Conservation (phyloP, 2,888 invertebrate species). For the Eupithecia exiguata region DNA sequence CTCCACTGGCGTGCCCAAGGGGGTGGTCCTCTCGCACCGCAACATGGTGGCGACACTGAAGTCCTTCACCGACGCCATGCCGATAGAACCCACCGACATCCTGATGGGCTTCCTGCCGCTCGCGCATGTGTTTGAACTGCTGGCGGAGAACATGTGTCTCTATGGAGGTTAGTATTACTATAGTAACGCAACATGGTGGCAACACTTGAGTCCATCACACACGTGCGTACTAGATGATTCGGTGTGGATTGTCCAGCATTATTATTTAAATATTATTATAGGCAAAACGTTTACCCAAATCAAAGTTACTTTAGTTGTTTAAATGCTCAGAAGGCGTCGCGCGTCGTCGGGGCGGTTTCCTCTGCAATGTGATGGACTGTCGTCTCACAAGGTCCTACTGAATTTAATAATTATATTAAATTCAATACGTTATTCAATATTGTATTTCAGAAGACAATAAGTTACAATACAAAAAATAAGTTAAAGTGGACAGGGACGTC, state of each 20-base stretch:
- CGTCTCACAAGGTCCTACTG: too few relatives aligned
- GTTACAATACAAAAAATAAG: too few relatives aligned
- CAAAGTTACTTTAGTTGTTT: too few relatives aligned
- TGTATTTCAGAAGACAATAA: too few relatives aligned
- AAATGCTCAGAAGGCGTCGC: too few relatives aligned
- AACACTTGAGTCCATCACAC: not conserved
- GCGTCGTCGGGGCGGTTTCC: not conserved
- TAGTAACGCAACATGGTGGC: slow-evolving; percentile 5
- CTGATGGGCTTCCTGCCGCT: slow-evolving; percentile 98
- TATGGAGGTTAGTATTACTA: slow-evolving; percentile 87
- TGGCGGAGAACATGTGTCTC: slow-evolving; percentile 94
- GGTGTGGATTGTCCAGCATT: too few relatives aligned
- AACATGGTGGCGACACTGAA: slow-evolving; percentile 92
- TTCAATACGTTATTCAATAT: too few relatives aligned
- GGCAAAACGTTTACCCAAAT: too few relatives aligned
- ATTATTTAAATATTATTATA: too few relatives aligned
- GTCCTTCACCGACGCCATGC: slow-evolving; percentile 91
- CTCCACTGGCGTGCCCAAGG: slow-evolving; percentile 97
- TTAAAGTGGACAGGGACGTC: too few relatives aligned
- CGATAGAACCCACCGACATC: slow-evolving; percentile 88
- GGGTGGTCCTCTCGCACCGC: slow-evolving; percentile 91
- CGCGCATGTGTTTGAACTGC: slow-evolving; percentile 98
- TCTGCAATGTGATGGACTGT: not conserved
- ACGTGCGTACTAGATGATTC: too few relatives aligned
- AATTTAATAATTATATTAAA: too few relatives aligned